These are phyloP conservation scores for Drosophila pruinosa DNA, from an alignment of 1,140 invertebrate species.

Conservation along the genomic window DNA sequence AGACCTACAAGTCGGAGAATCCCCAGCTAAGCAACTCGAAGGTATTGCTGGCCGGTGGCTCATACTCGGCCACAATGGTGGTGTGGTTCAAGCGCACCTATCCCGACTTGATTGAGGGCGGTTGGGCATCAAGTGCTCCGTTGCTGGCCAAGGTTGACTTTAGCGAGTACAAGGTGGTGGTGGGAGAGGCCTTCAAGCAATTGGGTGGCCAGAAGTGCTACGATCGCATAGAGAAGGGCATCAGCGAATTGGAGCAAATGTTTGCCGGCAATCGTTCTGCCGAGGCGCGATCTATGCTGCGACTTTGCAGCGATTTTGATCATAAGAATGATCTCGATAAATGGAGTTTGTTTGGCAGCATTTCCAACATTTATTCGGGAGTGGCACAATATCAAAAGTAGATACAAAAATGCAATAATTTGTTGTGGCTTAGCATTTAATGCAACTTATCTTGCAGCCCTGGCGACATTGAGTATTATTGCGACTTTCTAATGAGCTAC, in stretches of 20 bases:
- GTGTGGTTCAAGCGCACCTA: conserved; percentile 91
- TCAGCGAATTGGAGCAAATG: conserved; percentile 83
- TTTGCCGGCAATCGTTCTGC: conserved; percentile 60
- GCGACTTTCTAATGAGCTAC: conserved; percentile 54
- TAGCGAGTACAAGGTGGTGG: conserved; percentile 62
- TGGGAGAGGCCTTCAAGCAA: conserved; percentile 52
- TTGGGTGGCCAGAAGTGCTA: conserved; percentile 82
- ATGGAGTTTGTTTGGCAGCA: conserved; percentile 68
- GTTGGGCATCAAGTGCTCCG: conserved; percentile 90
- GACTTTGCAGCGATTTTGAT: conserved; percentile 79
- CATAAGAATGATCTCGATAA: conserved; percentile 72
- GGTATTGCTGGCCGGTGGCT: conserved; percentile 89
- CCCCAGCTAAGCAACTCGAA: conserved; percentile 75
- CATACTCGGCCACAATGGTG: conserved; percentile 90
- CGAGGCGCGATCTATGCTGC: conserved; percentile 71
- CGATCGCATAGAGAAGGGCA: conserved; percentile 83
- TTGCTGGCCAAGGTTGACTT: conserved; percentile 83
- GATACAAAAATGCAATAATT: neutral
- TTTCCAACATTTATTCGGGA: conserved; percentile 70
- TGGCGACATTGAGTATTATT: conserved; percentile 54
- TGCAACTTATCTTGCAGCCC: conserved; percentile 34
- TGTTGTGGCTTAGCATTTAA: no score
- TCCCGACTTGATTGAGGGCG: conserved; percentile 89
- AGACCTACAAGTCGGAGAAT: conserved; percentile 83
- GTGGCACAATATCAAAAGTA: conserved; percentile 72